Percentiles rank a stretch among this genome's conserved stretches.
phyloP scores from a whole-genome alignment of 2,888 invertebrate genomes.

The Drosophila macrothrix region DNA sequence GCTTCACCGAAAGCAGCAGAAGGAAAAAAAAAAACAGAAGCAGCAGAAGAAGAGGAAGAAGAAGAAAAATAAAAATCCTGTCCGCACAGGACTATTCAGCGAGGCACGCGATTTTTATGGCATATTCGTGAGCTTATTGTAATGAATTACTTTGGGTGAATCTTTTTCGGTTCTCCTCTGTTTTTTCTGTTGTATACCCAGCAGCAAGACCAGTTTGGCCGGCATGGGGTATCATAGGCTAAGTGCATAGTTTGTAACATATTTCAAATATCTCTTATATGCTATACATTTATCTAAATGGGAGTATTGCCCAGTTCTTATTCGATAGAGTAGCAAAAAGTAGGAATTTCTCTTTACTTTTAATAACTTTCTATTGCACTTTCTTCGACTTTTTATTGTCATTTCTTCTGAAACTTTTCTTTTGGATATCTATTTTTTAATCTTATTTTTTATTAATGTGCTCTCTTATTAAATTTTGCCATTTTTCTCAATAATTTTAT shows the following conservation, averaged over 20 bases:
- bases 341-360: too few species aligned
- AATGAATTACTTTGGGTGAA: conserved; percentile 81
- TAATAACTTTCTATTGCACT: too few species aligned
- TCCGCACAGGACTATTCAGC: conserved; percentile 9
- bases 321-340: not conserved
- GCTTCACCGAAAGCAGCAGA: conserved; percentile 1
- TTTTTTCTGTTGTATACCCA: not conserved
- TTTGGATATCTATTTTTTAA: not conserved
- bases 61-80: conserved; percentile 10
- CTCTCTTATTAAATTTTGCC: too few species aligned
- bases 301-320: not conserved
- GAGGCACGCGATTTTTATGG: conserved; percentile 81
- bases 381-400: too few species aligned
- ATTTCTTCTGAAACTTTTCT: too few species aligned
- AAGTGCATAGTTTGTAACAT: too few species aligned
- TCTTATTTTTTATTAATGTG: not conserved
- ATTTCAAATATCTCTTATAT: too few species aligned
- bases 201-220: not conserved
- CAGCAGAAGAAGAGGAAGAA: not conserved
- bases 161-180: conserved; percentile 22
- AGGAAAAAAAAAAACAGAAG: not conserved
- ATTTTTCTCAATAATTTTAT: too few species aligned
- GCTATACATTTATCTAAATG: not conserved
- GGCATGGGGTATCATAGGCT: not conserved
- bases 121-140: conserved; percentile 84